phyloP scores from a whole-genome alignment of 2,113 vertebrate species.

The Atrichornis clamosus region DNA sequence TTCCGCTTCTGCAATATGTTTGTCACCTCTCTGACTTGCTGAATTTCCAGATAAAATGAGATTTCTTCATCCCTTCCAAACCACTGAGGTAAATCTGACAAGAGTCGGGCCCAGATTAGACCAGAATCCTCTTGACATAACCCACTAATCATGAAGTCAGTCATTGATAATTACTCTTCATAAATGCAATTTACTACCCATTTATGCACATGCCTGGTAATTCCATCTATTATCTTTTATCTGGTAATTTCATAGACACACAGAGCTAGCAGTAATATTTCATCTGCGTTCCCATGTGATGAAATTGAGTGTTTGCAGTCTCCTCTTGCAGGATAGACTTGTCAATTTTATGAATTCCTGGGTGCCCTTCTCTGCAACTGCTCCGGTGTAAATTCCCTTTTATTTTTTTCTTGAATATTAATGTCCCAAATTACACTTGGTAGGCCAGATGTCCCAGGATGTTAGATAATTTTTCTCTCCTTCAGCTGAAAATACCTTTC shows the following conservation, averaged over 20 bases:
- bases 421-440: background rate
- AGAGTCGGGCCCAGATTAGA: background rate
- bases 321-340: background rate
- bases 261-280: background rate
- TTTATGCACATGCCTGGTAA: background rate
- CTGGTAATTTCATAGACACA: background rate
- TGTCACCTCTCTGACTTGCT: background rate
- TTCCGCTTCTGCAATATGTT: background rate
- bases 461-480: background rate
- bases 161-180: background rate
- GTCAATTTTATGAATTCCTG: background rate
- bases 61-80: background rate
- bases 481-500: constrained; percentile 5
- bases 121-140: background rate
- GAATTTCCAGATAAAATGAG: background rate
- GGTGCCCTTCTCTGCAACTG: background rate
- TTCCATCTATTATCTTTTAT: background rate
- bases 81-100: background rate
- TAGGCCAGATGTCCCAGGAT: background rate
- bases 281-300: background rate
- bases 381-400: background rate
- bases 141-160: background rate
- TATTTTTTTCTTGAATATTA: background rate
- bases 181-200: background rate
- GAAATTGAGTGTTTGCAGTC: background rate